Percentiles rank a stretch among this genome's conserved stretches.
Evolutionary conservation across 2,888 invertebrate species (phyloP).

Genomic region (Eristalis pertinax): DNA sequence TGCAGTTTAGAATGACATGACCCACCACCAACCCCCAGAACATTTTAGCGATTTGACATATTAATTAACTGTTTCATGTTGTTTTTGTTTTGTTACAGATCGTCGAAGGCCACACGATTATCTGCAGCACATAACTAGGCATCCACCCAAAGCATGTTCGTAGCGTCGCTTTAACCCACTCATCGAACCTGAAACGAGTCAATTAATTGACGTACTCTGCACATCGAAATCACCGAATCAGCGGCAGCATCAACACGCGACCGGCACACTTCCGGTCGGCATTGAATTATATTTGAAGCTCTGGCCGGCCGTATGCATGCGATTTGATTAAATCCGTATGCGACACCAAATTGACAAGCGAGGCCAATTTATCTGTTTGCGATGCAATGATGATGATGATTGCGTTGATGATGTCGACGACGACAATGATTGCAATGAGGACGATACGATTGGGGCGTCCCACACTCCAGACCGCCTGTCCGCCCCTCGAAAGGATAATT

Average conservation of each 20-base stretch:
- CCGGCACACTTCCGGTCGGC: constrained; percentile 46
- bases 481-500: constrained; percentile 48
- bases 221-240: constrained; percentile 53
- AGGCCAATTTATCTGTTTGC: constrained; percentile 70
- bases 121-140: neutral
- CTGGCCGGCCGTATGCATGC: constrained; percentile 48
- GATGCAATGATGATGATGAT: constrained; percentile 52
- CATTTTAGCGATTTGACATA: constrained; percentile 43
- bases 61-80: constrained; percentile 70
- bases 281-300: constrained; percentile 67
- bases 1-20: constrained; percentile 19
- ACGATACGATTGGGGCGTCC: neutral
- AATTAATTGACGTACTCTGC: constrained; percentile 54
- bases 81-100: constrained; percentile 63
- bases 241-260: constrained; percentile 46
- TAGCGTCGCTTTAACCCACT: constrained; percentile 43
- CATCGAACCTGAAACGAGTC: constrained; percentile 54
- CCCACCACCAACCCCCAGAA: neutral
- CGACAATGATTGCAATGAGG: neutral
- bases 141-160: neutral
- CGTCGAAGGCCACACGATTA: neutral
- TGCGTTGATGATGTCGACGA: constrained; percentile 21
- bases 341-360: constrained; percentile 70
- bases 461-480: neutral
- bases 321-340: constrained; percentile 68